Base-by-base conservation (phyloP, 2,113 vertebrate species). In the Hydrolagus affinis region DNA sequence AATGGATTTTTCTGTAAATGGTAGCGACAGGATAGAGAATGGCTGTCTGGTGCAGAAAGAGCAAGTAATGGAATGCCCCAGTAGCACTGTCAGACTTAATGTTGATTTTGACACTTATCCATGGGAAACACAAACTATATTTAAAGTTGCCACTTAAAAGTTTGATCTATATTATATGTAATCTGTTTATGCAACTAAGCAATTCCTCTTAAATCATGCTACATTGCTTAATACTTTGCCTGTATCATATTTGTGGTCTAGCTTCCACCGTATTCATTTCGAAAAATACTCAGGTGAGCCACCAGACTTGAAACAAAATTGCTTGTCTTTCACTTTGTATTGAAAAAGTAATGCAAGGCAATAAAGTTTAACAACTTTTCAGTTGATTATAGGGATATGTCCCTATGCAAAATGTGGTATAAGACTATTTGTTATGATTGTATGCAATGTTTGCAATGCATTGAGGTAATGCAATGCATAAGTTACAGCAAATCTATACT, bases 1-100 rank as follows among this genome's bases (percentile, higher is more conserved):
- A 92, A 92, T 86, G 87, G 88, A 89, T 90, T 90, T 88, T 87
- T 86, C 86, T 86, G 77, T 89, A 92, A 92, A 87, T 87, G 88
- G 86, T 78, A 90, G 83, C 85, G 90, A 88, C 90, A 90, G 86
- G 88, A 89, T 74, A 86, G 87, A 90, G 87, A 88, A 80, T 86
- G 89, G 86, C 69, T 87, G 85, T 77, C 87, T 89, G 86, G 73
- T 75, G 59, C 85, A 88, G 88, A 88, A 86, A 57, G 71, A 86
- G 76, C 11, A 70, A 86, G 28, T 12, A 86, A 69, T 70, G 23
- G 76, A 86, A 87, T 57, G 0, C 21, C 85, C 88, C 64, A 23
- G 0, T 70, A 86, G 74, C 66, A 85, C 59, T 76, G 87, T 62
- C 78, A 83, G 78, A 66, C 60, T 32, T 17, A 83, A 83, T 83